Base-by-base conservation (phyloP, 2,797 vertebrate species). In the Heliangelus exortis region DNA sequence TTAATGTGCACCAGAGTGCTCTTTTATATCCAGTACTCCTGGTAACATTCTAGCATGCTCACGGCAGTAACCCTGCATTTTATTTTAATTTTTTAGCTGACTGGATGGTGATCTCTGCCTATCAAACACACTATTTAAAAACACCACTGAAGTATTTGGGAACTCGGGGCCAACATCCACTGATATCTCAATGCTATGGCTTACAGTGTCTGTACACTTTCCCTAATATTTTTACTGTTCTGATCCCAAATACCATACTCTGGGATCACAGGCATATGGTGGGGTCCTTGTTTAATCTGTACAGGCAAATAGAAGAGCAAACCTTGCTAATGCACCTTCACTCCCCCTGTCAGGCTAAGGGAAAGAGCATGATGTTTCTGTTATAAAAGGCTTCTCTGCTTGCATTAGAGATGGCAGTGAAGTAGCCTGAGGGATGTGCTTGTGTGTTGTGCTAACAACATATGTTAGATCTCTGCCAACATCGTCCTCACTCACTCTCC, bases 401-500 rank as follows among this genome's bases (percentile, higher is more conserved):
- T 63, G 86, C n/a, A 3, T 91, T 90, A 83, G 92, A 84, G 84
- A 84, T 58, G 65, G 77, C 77, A 91, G 88, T 1, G 10, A 89
- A 88, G 87, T 74, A 96, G 93, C 90, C 95, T 94, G 91, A 95
- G 95, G 93, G 95, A 91, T 76, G 51, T 23, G 75, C 48, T 87
- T 26, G 74, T 90, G 91, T 92, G 63, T 82, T 79, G 88, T 91
- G 63, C 85, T 94, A 91, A 84, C 93, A 94, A 81, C 88, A 89
- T 66, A 72, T 55, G 83, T 82, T 94, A 95, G 36, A 80, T 91
- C 87, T 91, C 28, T 33, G 84, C 73, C 95, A 95, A 77, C 68
- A 91, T 84, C 61, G 59, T 92, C 78, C 77, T 77, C 63, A 14
- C 67, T 94, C 4, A 0, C 75, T 92, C 78, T 95, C 84, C 79